Evolutionary conservation across 2,888 invertebrate species (phyloP).

Genomic region (Eulithis prunata): DNA sequence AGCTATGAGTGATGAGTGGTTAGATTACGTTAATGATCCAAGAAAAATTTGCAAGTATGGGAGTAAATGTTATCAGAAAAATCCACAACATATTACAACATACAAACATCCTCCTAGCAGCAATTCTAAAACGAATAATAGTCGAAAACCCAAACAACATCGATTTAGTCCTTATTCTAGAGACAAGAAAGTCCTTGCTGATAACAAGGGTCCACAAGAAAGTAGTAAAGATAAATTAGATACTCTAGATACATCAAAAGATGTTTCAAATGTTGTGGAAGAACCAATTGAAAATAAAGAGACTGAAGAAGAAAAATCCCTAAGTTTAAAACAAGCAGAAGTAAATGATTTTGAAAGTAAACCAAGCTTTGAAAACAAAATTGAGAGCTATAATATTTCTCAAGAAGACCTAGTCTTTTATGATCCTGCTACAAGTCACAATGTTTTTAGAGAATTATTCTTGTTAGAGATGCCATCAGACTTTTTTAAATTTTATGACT

Average conservation of each 20-base stretch:
- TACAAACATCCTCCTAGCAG: slow-evolving; percentile 89
- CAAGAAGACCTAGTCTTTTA: slow-evolving; percentile 63
- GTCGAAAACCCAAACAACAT: slow-evolving; percentile 45
- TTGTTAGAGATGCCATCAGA: slow-evolving; percentile 95
- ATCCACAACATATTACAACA: slow-evolving; percentile 88
- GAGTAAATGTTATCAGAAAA: slow-evolving; percentile 91
- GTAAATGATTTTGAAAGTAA: not conserved
- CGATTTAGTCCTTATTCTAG: slow-evolving; percentile 57
- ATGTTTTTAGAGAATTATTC: slow-evolving; percentile 89
- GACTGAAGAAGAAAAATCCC: not conserved
- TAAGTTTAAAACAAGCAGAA: slow-evolving; percentile 1
- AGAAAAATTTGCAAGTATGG: slow-evolving; percentile 91
- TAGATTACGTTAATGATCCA: slow-evolving; percentile 63
- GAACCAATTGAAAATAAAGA: not conserved
- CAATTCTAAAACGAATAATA: slow-evolving; percentile 52
- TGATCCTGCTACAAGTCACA: slow-evolving; percentile 75
- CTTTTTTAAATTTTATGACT: slow-evolving; percentile 93
- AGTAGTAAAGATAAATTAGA: slow-evolving; percentile 5
- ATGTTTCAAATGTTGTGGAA: not conserved
- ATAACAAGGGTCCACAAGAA: not conserved
- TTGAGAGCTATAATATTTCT: slow-evolving; percentile 40
- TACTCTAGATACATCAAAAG: slow-evolving; percentile 3
- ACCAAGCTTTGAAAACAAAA: not conserved
- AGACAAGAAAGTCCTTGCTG: slow-evolving; percentile 14
- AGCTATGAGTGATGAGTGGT: slow-evolving; percentile 68